Percentiles rank a stretch among this genome's conserved stretches.
These are phyloP conservation scores for Petrosia ficiformis DNA, from an alignment of 37 sponge, comb jelly and placozoan genomes.

Conservation along the genomic window DNA sequence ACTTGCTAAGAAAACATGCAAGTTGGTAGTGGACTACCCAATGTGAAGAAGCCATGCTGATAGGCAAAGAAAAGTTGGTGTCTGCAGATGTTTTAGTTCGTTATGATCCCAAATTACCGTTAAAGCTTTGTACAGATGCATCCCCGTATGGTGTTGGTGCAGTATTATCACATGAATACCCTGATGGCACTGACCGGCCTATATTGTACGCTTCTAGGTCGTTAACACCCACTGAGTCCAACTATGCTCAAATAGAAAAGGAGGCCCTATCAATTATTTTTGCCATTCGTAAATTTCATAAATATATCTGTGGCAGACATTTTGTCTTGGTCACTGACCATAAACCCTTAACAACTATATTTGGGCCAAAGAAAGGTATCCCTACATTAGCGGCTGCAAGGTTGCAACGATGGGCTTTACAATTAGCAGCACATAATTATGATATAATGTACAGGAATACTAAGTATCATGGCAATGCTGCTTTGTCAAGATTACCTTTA, in stretches of 20 bases:
- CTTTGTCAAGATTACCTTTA: neutral
- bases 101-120: constrained; percentile 13
- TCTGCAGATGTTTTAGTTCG: constrained; percentile 25
- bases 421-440: constrained; percentile 12
- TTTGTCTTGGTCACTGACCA: constrained; percentile 36
- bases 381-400: constrained; percentile 36
- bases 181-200: constrained; percentile 32
- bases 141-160: constrained; percentile 57
- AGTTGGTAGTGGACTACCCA: constrained; percentile 29
- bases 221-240: neutral
- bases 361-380: constrained; percentile 15
- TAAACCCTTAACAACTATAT: constrained; percentile 15
- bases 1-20: constrained; percentile 4
- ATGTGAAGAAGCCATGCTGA: constrained; percentile 13
- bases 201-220: constrained; percentile 34
- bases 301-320: constrained; percentile 29
- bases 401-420: constrained; percentile 30
- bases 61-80: constrained; percentile 18
- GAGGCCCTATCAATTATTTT: constrained; percentile 30
- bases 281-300: constrained; percentile 24
- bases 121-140: constrained; percentile 29
- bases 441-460: neutral
- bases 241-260: constrained; percentile 28
- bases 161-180: constrained; percentile 37
- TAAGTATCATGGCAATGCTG: constrained; percentile 11